Evolutionary conservation across 2,888 invertebrate genomes (phyloP).

Genomic region (Tetheella fluctuosa): DNA sequence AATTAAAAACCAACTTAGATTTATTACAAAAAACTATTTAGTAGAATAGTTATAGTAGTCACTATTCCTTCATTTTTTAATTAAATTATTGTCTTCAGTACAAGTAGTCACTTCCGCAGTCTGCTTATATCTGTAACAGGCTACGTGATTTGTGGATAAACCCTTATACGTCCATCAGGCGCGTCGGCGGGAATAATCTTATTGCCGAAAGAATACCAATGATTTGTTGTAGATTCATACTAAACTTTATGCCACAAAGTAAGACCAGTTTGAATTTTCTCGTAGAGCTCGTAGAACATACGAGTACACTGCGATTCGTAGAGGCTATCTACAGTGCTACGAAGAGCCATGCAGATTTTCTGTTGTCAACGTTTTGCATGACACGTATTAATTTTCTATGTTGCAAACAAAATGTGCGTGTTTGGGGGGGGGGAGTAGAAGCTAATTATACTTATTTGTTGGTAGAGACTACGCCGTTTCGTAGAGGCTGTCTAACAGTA

Average conservation of each 20-base stretch:
- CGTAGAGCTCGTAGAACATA: not conserved
- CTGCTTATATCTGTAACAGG: not conserved
- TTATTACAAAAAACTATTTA: too few species aligned
- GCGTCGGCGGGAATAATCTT: slow-evolving; percentile 24
- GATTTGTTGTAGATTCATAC: slow-evolving; percentile 1
- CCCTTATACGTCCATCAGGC: slow-evolving; percentile 11
- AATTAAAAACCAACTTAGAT: too few species aligned
- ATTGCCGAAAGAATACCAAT: slow-evolving; percentile 32
- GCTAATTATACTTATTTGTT: too few species aligned
- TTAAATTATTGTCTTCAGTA: not conserved
- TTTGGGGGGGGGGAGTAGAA: too few species aligned
- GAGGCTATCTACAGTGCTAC: not conserved
- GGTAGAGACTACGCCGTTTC: not conserved
- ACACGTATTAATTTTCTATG: too few species aligned
- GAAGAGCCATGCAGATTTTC: not conserved
- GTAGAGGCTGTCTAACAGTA: not conserved
- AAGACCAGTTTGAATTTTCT: not conserved
- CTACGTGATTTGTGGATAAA: slow-evolving; percentile 1
- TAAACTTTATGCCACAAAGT: not conserved
- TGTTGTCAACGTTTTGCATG: too few species aligned
- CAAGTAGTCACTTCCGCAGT: not conserved
- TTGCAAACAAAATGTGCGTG: too few species aligned
- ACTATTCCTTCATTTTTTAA: too few species aligned
- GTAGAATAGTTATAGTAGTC: too few species aligned
- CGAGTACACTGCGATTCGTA: not conserved